These are phyloP conservation scores for Mechanitis messenoides DNA, from an alignment of 2,888 invertebrate genomes.

Conservation along the genomic window DNA sequence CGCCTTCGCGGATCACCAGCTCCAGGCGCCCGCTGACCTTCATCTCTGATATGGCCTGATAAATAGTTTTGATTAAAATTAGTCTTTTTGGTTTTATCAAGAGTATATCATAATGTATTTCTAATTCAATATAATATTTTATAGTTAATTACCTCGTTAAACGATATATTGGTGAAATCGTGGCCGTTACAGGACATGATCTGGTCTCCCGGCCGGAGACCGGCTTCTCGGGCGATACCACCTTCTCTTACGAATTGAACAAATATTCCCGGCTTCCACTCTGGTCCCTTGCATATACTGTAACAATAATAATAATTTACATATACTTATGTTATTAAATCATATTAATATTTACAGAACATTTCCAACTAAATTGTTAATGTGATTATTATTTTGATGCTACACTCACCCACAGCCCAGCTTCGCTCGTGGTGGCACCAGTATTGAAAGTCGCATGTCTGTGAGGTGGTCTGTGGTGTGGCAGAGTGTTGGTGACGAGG, in stretches of 20 bases:
- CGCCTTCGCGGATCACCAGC: slow-evolving; percentile 85
- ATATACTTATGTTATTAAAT: not conserved
- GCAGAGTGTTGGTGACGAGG: slow-evolving; percentile 65
- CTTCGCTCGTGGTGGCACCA: slow-evolving; percentile 88
- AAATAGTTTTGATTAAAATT: not conserved
- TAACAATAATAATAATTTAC: slow-evolving; percentile 35
- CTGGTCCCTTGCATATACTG: slow-evolving; percentile 90
- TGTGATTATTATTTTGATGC: not conserved
- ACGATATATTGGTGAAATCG: slow-evolving; percentile 84
- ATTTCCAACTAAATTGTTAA: not conserved
- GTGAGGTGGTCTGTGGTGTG: slow-evolving; percentile 63
- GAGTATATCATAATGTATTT: slow-evolving; percentile 22
- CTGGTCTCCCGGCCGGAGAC: slow-evolving; percentile 93
- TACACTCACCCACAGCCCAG: slow-evolving; percentile 86
- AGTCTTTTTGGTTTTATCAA: slow-evolving; percentile 19
- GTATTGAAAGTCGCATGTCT: slow-evolving; percentile 84
- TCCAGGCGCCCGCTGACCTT: slow-evolving; percentile 86
- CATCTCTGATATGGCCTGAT: slow-evolving; percentile 86
- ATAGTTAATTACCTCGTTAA: slow-evolving; percentile 80
- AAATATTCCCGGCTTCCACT: slow-evolving; percentile 91
- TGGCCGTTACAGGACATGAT: slow-evolving; percentile 92
- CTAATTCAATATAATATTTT: too few species aligned
- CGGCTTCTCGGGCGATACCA: slow-evolving; percentile 91
- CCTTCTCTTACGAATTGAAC: slow-evolving; percentile 93
- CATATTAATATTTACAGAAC: not conserved